Conservation (phyloP, 2,113 vertebrate species). For the Sinocyclocheilus anshuiensis region DNA sequence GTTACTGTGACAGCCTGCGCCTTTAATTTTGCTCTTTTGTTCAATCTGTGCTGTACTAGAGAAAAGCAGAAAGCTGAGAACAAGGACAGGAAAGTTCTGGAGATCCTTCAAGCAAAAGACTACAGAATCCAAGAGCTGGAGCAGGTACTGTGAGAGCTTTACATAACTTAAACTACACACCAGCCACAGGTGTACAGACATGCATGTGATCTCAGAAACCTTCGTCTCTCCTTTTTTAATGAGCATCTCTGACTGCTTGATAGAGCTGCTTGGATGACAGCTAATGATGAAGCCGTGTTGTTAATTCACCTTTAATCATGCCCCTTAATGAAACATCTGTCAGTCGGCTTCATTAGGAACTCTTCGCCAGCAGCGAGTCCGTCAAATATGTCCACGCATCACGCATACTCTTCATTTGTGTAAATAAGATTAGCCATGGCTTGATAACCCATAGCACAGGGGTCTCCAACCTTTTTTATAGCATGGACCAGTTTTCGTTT, state of each 20-base stretch:
- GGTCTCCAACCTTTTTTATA: not conserved
- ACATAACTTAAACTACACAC: not conserved
- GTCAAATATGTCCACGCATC: constrained; percentile 47
- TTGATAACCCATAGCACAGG: not conserved
- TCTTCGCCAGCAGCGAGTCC: constrained; percentile 53
- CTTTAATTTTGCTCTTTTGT: constrained; percentile 31
- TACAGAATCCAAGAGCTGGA: constrained; percentile 84
- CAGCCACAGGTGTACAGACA: not conserved
- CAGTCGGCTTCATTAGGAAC: constrained; percentile 68
- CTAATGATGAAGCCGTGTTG: constrained; percentile 68
- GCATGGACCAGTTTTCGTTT: not conserved
- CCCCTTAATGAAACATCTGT: constrained; percentile 69
- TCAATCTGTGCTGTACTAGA: constrained; percentile 74
- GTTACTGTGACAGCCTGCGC: constrained; percentile 3
- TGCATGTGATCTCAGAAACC: constrained; percentile 26
- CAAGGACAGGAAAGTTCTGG: constrained; percentile 89
- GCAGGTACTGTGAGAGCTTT: constrained; percentile 74
- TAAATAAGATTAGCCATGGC: constrained; percentile 35
- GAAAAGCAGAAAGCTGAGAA: constrained; percentile 91
- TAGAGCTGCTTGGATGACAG: constrained; percentile 54
- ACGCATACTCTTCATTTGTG: constrained; percentile 57
- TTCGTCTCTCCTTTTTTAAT: constrained; percentile 34
- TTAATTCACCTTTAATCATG: constrained; percentile 69
- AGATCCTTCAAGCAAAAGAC: constrained; percentile 91
- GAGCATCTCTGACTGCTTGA: constrained; percentile 48